A percentile compares a stretch with the other conserved stretches of the same genome.
Conservation (phyloP, 1,140 invertebrate species). For the Procambarus clarkii region DNA sequence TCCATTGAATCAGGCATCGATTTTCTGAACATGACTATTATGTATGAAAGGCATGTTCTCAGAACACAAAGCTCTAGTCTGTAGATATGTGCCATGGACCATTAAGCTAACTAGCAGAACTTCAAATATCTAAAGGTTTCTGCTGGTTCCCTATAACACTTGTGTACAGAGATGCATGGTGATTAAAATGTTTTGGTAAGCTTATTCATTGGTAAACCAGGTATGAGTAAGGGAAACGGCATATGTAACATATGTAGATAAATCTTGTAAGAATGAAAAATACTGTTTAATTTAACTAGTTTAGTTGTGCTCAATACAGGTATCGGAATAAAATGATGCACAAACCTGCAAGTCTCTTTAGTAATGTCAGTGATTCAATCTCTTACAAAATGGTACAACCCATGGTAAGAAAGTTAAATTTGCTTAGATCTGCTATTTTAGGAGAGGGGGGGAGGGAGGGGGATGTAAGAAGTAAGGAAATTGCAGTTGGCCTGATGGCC, state of each 20-base stretch:
- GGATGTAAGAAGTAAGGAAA: no score
- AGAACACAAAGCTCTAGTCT: conserved; percentile 64
- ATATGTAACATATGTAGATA: not conserved
- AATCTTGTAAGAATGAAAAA: not conserved
- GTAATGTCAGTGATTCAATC: not conserved
- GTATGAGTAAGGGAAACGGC: not conserved
- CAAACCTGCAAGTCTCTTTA: not conserved
- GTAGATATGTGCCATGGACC: conserved; percentile 63
- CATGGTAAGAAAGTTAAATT: not conserved
- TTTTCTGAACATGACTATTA: not conserved
- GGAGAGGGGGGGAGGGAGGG: no score
- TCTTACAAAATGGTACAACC: not conserved
- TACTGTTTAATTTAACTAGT: not conserved
- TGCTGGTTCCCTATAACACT: not conserved
- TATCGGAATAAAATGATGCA: not conserved
- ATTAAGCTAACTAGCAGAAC: not conserved
- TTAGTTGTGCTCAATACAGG: not conserved
- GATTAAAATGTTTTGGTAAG: not conserved
- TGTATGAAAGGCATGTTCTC: conserved; percentile 46
- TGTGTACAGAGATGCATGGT: not conserved
- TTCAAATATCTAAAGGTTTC: not conserved
- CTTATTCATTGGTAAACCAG: no score
- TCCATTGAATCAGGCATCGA: not conserved
- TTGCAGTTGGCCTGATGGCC: no score
- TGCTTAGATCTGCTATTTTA: no score